A percentile compares a stretch with the other conserved stretches of the same genome.
phyloP scores from a whole-genome alignment of 2,888 invertebrate species.

The Polyommatus icarus region DNA sequence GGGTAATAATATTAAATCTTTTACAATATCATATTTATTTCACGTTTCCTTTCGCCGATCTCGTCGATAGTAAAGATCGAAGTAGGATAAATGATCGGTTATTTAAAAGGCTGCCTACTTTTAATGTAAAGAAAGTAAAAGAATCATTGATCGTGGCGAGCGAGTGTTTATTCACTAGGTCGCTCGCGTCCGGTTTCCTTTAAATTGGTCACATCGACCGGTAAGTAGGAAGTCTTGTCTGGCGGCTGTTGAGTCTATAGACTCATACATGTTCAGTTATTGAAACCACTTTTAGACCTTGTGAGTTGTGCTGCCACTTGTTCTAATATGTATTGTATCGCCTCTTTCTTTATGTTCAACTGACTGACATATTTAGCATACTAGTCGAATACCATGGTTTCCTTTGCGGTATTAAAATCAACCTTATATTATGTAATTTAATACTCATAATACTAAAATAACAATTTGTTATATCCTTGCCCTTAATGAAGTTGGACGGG shows the following conservation, averaged over 20 bases:
- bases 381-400: background rate
- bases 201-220: conserved; percentile 76
- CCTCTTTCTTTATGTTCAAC: background rate
- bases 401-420: background rate
- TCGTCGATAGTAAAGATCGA: conserved; percentile 20
- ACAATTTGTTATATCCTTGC: conserved; percentile 7
- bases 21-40: background rate
- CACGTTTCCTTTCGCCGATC: conserved; percentile 20
- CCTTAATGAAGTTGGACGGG: background rate
- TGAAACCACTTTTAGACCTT: conserved; percentile 32
- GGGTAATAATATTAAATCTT: background rate
- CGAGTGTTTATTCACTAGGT: conserved; percentile 61
- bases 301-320: conserved; percentile 30
- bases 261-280: conserved; percentile 40
- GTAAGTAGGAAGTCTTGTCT: conserved; percentile 67
- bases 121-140: conserved; percentile 74
- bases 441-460: background rate
- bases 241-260: conserved; percentile 22
- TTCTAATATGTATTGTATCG: conserved; percentile 12
- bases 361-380: background rate
- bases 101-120: conserved; percentile 57
- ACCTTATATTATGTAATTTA: background rate
- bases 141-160: conserved; percentile 63
- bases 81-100: conserved; percentile 22
- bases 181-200: conserved; percentile 70